These are phyloP conservation scores for Stenichneumon culpator DNA, from an alignment of 2,888 invertebrate species.

Conservation along the genomic window DNA sequence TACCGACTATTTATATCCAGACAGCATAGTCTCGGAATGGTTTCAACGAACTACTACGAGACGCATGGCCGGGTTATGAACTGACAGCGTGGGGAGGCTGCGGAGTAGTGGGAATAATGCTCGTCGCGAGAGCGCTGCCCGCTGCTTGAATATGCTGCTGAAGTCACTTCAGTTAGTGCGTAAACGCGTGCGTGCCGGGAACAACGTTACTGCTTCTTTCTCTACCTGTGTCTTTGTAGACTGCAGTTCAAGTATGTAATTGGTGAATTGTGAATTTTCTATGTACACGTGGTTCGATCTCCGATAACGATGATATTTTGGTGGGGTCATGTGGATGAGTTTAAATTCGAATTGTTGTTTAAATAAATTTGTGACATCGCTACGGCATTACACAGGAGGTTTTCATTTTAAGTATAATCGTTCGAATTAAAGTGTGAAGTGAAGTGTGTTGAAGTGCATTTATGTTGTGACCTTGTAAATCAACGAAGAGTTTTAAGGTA, in stretches of 20 bases:
- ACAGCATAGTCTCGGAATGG: conserved; percentile 50
- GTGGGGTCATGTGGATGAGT: not conserved
- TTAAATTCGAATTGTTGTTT: not conserved
- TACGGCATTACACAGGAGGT: not conserved
- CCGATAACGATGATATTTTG: not conserved
- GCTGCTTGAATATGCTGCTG: conserved; percentile 45
- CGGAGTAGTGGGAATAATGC: conserved; percentile 47
- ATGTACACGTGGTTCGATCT: not conserved
- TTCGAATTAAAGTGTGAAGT: not conserved
- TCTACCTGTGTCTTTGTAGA: not conserved
- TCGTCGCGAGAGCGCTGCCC: conserved; percentile 49
- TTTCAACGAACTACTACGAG: conserved; percentile 29
- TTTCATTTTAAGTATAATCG: not conserved
- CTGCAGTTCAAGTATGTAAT: conserved; percentile 22
- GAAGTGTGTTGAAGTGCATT: conserved; percentile 13
- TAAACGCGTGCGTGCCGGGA: conserved; percentile 44
- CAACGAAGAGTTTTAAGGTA: not conserved
- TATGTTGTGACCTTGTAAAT: not conserved
- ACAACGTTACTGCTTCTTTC: conserved; percentile 27
- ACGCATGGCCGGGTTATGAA: conserved; percentile 39
- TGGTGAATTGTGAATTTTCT: conserved; percentile 7
- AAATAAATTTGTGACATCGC: not conserved
- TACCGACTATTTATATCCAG: conserved; percentile 61
- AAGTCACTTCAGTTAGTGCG: conserved; percentile 49
- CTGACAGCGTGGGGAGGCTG: conserved; percentile 16